Conservation (phyloP, 2,113 vertebrate genomes). For the Collichthys lucidus region DNA sequence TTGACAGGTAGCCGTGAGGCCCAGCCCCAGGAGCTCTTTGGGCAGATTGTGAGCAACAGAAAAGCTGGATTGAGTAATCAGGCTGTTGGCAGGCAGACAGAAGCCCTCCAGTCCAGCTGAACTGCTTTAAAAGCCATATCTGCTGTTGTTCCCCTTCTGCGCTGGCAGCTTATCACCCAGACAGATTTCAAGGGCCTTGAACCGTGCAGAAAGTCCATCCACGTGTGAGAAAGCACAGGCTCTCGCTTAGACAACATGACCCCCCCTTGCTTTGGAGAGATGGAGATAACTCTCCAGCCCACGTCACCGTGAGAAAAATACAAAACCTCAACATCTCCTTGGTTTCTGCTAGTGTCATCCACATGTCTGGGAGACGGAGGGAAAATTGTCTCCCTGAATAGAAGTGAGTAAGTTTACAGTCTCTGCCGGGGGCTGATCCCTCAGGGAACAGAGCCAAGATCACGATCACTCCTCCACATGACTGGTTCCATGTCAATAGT, state of each 20-base stretch:
- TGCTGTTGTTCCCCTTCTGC: constrained; percentile 74
- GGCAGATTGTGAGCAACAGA: constrained; percentile 71
- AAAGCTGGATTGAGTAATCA: constrained; percentile 83
- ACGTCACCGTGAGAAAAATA: constrained; percentile 66
- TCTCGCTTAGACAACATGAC: constrained; percentile 64
- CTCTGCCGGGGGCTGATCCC: constrained; percentile 54
- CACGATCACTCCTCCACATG: constrained; percentile 70
- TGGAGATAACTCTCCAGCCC: constrained; percentile 55
- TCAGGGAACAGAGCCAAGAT: constrained; percentile 63
- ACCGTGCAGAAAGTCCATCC: constrained; percentile 75
- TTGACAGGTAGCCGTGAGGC: constrained; percentile 74
- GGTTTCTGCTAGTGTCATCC: constrained; percentile 47
- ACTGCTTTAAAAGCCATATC: constrained; percentile 82
- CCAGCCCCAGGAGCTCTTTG: constrained; percentile 54
- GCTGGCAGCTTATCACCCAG: constrained; percentile 82
- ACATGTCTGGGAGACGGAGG: constrained; percentile 28
- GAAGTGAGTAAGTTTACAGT: constrained; percentile 52
- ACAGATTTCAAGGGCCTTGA: constrained; percentile 83
- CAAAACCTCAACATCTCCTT: constrained; percentile 48
- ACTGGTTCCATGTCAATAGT: constrained; percentile 70
- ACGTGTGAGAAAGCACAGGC: constrained; percentile 74
- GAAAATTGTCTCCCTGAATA: constrained; percentile 46
- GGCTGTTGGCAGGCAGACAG: constrained; percentile 82
- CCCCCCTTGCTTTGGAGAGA: constrained; percentile 54
- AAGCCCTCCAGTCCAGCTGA: constrained; percentile 79